Percentiles rank a stretch among this genome's conserved stretches.
Evolutionary conservation across 2,113 vertebrate species (phyloP).

Genomic region (Lasiurus cinereus): DNA sequence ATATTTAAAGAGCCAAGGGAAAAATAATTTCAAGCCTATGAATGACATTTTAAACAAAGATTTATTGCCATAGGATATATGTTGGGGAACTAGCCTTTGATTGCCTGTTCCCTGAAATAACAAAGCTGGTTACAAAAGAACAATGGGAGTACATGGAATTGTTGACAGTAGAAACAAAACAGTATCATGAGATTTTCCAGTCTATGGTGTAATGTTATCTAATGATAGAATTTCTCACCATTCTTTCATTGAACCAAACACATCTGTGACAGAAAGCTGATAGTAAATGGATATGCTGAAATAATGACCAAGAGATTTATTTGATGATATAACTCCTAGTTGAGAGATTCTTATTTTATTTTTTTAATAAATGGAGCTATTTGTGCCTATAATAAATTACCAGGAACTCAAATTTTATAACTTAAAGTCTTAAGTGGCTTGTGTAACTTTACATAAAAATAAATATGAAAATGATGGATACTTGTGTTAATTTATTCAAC

Average conservation of each 20-base stretch:
- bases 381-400: not conserved
- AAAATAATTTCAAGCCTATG: constrained; percentile 20
- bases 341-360: not conserved
- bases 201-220: constrained; percentile 65
- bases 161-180: constrained; percentile 82
- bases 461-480: not conserved
- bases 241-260: constrained; percentile 39
- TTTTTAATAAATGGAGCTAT: not conserved
- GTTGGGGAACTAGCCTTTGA: constrained; percentile 67
- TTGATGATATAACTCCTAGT: not conserved
- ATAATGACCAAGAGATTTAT: not conserved
- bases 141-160: constrained; percentile 74
- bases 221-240: constrained; percentile 72
- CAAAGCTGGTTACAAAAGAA: constrained; percentile 72
- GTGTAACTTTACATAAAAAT: not conserved
- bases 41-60: constrained; percentile 67
- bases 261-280: not conserved
- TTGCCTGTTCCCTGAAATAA: constrained; percentile 83
- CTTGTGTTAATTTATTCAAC: not conserved
- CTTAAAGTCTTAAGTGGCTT: not conserved
- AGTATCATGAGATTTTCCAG: constrained; percentile 75
- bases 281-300: not conserved
- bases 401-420: not conserved
- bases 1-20: constrained; percentile 33
- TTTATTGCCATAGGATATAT: constrained; percentile 75